Evolutionary conservation across 2,888 invertebrate genomes (phyloP).

Genomic region (Cetonia aurata): DNA sequence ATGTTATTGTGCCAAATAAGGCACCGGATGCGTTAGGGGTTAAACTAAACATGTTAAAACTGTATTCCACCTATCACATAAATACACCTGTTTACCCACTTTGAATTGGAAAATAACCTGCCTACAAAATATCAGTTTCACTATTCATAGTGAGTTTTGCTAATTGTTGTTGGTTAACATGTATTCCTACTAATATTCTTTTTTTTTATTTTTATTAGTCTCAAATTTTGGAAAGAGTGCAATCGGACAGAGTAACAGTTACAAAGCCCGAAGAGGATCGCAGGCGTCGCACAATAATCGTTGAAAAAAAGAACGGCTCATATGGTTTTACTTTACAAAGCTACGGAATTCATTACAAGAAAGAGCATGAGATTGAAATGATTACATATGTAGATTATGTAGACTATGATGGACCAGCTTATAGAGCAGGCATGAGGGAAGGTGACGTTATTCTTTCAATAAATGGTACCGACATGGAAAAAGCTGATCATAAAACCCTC

Average conservation of each 20-base stretch:
- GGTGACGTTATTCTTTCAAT: conserved; percentile 97
- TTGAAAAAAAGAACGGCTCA: conserved; percentile 89
- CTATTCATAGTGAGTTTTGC: not conserved
- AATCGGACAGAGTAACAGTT: conserved; percentile 78
- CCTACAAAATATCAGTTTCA: not conserved
- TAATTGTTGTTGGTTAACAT: not conserved
- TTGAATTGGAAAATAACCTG: too few relatives aligned
- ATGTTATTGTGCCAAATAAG: too few relatives aligned
- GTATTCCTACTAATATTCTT: conserved; percentile 5
- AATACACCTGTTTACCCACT: too few relatives aligned
- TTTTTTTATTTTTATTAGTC: conserved; percentile 64
- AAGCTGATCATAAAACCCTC: conserved; percentile 92
- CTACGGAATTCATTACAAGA: conserved; percentile 96
- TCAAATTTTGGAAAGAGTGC: conserved; percentile 78
- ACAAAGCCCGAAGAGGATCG: conserved; percentile 88
- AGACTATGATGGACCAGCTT: conserved; percentile 92
- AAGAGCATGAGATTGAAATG: conserved; percentile 94
- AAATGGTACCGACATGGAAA: conserved; percentile 95
- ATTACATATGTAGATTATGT: conserved; percentile 98
- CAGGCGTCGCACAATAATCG: conserved; percentile 89
- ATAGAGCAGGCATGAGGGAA: conserved; percentile 92
- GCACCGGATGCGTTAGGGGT: too few relatives aligned
- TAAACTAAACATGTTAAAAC: too few relatives aligned
- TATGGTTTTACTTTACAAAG: conserved; percentile 98
- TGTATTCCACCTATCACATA: too few relatives aligned